Conservation (phyloP, 2,797 vertebrate genomes). For the Avahi laniger region DNA sequence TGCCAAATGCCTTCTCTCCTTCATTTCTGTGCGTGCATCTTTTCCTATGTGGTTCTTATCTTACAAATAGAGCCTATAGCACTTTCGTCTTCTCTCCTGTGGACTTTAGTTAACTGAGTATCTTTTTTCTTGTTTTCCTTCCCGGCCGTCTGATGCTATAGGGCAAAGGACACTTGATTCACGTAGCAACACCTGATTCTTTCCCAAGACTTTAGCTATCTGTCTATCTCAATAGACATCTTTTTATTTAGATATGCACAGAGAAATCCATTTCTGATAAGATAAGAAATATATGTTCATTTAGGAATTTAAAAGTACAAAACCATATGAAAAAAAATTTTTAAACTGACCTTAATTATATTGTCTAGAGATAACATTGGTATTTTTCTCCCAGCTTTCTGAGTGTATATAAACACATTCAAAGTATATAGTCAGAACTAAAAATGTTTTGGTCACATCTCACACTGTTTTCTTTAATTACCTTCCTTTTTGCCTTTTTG, state of each 20-base stretch:
- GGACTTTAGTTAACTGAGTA: not conserved
- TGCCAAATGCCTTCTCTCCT: not conserved
- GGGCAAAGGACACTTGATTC: not conserved
- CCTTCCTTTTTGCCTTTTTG: not conserved
- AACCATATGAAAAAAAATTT: not conserved
- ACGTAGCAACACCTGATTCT: not conserved
- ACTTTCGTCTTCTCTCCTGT: not conserved
- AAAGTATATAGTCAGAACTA: not conserved
- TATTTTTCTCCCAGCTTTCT: not conserved
- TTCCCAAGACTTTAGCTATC: not conserved
- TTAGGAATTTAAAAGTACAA: constrained; percentile 9
- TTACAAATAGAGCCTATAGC: not conserved
- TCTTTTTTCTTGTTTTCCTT: not conserved
- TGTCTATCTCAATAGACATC: not conserved
- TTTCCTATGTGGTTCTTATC: not conserved
- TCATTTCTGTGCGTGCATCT: not conserved
- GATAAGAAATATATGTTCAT: not conserved
- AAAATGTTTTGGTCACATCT: not conserved
- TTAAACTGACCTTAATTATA: not conserved
- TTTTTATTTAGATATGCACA: not conserved
- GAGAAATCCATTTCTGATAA: not conserved
- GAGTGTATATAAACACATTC: not conserved
- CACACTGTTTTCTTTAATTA: not conserved
- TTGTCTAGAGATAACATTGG: not conserved
- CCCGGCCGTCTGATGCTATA: not conserved